Conservation (phyloP, 2,113 vertebrate species). For the Rhea pennata region DNA sequence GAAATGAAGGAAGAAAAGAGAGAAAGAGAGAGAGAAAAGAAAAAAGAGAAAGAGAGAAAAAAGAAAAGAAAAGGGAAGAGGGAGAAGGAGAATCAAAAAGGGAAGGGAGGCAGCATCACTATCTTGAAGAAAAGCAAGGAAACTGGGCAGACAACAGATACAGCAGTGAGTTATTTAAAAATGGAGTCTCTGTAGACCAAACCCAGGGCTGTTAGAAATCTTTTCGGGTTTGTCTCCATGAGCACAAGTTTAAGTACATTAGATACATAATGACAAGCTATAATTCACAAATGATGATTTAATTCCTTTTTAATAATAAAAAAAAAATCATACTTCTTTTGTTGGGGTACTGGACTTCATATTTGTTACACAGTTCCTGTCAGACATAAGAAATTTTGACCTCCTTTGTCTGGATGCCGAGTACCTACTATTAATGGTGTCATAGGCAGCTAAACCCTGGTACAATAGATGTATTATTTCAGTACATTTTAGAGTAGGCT, state of each 20-base stretch:
- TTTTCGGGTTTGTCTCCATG: slow-evolving; percentile 5
- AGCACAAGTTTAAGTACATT: slow-evolving; percentile 53
- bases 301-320: slow-evolving; percentile 57
- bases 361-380: not conserved
- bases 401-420: not conserved
- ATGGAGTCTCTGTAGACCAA: not conserved
- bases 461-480: not conserved
- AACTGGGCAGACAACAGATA: not conserved
- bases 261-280: slow-evolving; percentile 19
- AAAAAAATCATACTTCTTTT: slow-evolving; percentile 38
- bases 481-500: not conserved
- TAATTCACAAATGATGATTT: slow-evolving; percentile 60
- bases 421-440: not conserved
- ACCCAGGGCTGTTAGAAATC: not conserved
- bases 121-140: not conserved
- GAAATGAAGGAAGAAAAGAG: too few species aligned
- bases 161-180: not conserved
- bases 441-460: not conserved
- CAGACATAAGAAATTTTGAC: slow-evolving; percentile 22
- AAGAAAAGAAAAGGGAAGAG: too few species aligned
- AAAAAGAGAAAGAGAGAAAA: too few species aligned
- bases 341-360: slow-evolving; percentile 33
- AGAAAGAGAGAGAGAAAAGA: fast-evolving
- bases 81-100: not conserved
- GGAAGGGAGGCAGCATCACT: not conserved